Evolutionary conservation across 2,888 invertebrate species (phyloP), one percentile per base, ranked within the genome.

Genomic region (Spilosoma lubricipeda): DNA sequence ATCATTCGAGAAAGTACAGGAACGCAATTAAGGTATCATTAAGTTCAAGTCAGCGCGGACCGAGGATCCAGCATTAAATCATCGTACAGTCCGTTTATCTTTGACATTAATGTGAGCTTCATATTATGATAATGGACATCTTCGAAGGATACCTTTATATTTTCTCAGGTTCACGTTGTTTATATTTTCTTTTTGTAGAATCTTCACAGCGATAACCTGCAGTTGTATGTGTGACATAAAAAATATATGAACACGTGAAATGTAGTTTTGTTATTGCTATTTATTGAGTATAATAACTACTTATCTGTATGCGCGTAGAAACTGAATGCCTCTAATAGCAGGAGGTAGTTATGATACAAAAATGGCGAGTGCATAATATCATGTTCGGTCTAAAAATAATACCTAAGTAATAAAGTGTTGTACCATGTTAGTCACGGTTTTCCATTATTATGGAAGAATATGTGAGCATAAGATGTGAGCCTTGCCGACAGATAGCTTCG

Each of bases 21-120:
- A 89, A 89, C 89, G 91, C 91, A 92, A 93, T 94, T 93, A 92
- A 92, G 89, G 92, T 88, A 90, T 91, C 91, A 93, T 92, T 91
- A 93, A 90, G 87, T 88, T 83, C 76, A 82, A 87, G 88, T 88
- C 87, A 82, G 84, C 84, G 86, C 79, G 75, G 77, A 78, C 82
- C 67, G 79, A 83, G 85, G 82, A 87, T 89, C 85, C 75, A 87
- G 83, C 88, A 85, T 89, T 90, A 91, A 91, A 92, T 92, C 92
- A 91, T 90, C 87, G 82, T 81, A 86, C 88, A 81, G 86, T 89
- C 83, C 86, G 85, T 87, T 85, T 89, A 90, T 89, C 84, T 80
- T 79, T 80, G 88, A 88, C 87, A 83, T 88, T 89, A 88, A 90
- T 89, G 85, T 85, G 82, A 85, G 80, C 84, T 85, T 86, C 85